Percentiles rank a stretch among this genome's conserved stretches.
Evolutionary conservation across 1,140 invertebrate genomes (phyloP).

Genomic region (Battus philenor): DNA sequence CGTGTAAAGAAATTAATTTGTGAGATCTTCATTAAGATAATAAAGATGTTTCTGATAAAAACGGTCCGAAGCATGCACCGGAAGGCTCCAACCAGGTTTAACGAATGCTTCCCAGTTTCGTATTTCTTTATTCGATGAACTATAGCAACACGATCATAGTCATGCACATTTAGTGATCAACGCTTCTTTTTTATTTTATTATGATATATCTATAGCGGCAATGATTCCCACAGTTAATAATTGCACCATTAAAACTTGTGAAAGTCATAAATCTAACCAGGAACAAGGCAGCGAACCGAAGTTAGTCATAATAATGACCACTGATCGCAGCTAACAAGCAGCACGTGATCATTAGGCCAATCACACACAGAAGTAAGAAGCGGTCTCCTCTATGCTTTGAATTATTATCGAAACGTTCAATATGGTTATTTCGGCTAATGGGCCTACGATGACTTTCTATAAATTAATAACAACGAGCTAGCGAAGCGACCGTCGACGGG

Average conservation of each 20-base stretch:
- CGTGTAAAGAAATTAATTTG: slow-evolving; percentile 67
- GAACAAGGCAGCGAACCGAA: slow-evolving; percentile 41
- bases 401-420: slow-evolving; percentile 57
- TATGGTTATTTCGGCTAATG: slow-evolving; percentile 69
- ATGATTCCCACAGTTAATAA: slow-evolving; percentile 48
- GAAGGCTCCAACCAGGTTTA: slow-evolving; percentile 35
- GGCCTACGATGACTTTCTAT: slow-evolving; percentile 69
- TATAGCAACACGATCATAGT: slow-evolving; percentile 19
- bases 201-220: slow-evolving; percentile 29
- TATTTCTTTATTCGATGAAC: slow-evolving; percentile 20
- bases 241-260: slow-evolving; percentile 60
- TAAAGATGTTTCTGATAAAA: slow-evolving; percentile 50
- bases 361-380: slow-evolving; percentile 48
- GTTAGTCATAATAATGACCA: slow-evolving; percentile 61
- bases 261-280: slow-evolving; percentile 60
- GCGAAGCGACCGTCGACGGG: slow-evolving; percentile 48
- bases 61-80: slow-evolving; percentile 28
- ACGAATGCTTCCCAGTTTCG: slow-evolving; percentile 48
- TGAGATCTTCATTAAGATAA: slow-evolving; percentile 54
- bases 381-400: slow-evolving; percentile 27
- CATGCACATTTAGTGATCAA: slow-evolving; percentile 13
- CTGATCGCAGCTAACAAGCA: slow-evolving; percentile 64
- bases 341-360: slow-evolving; percentile 66
- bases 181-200: slow-evolving; percentile 23
- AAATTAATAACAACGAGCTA: slow-evolving; percentile 69